Conservation (phyloP, 2,797 vertebrate species). For the Galagoides demidoff region DNA sequence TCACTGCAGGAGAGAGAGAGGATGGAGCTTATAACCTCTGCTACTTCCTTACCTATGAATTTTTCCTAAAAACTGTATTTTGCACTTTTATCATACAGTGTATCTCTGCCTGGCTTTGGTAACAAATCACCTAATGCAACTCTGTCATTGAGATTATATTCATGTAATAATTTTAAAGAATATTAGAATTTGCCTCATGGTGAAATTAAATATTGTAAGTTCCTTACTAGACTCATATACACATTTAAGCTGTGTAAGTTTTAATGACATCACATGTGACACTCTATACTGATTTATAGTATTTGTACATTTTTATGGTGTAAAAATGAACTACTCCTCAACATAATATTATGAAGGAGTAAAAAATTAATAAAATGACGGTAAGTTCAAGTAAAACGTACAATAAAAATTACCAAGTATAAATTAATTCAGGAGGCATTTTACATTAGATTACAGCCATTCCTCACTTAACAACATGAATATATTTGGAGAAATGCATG, state of each 20-base stretch:
- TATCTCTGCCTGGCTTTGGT: neutral
- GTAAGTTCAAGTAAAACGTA: neutral
- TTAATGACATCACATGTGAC: neutral
- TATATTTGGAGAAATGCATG: neutral
- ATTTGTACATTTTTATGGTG: slow-evolving; percentile 22
- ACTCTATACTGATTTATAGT: slow-evolving; percentile 3
- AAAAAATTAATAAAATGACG: slow-evolving; percentile 31
- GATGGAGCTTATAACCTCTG: neutral
- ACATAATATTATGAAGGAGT: neutral
- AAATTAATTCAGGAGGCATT: neutral
- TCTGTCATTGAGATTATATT: neutral
- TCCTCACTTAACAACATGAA: neutral
- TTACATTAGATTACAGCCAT: slow-evolving; percentile 5
- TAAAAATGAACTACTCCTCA: slow-evolving; percentile 42
- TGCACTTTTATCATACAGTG: neutral
- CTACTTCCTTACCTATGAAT: neutral
- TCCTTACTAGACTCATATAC: neutral
- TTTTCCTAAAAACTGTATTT: neutral
- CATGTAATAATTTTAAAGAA: slow-evolving; percentile 40
- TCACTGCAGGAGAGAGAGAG: neutral
- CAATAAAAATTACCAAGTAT: neutral
- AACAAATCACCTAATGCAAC: neutral
- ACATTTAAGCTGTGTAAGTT: neutral
- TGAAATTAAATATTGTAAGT: slow-evolving; percentile 36
- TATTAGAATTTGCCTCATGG: neutral